phyloP scores from a whole-genome alignment of 2,113 vertebrate genomes.

The Erythrolamprus reginae region DNA sequence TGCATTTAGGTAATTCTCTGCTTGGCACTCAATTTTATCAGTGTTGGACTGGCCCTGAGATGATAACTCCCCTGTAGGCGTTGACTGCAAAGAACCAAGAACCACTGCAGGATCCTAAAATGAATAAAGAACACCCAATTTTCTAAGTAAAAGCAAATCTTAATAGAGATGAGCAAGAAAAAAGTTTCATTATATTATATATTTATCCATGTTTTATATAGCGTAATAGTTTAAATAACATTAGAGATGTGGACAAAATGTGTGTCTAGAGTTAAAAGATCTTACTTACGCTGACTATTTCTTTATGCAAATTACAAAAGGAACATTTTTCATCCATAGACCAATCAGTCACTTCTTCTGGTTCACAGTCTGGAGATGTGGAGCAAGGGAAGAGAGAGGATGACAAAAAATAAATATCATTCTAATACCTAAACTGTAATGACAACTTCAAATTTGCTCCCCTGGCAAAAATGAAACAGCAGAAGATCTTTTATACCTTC shows the following conservation, averaged over 20 bases:
- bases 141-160: slow-evolving; percentile 29
- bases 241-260: neutral
- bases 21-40: slow-evolving; percentile 93
- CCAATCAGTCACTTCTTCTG: slow-evolving; percentile 94
- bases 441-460: slow-evolving; percentile 7
- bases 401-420: slow-evolving; percentile 38
- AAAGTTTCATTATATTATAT: neutral
- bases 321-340: slow-evolving; percentile 90
- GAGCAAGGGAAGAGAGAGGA: neutral
- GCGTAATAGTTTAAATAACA: neutral
- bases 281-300: slow-evolving; percentile 90
- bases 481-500: neutral
- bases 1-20: slow-evolving; percentile 96
- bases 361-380: slow-evolving; percentile 90
- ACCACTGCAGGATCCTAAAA: slow-evolving; percentile 81
- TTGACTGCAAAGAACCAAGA: slow-evolving; percentile 85
- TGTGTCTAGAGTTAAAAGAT: slow-evolving; percentile 22
- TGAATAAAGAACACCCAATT: slow-evolving; percentile 41
- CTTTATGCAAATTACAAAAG: slow-evolving; percentile 94
- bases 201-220: neutral
- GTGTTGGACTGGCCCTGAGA: slow-evolving; percentile 89
- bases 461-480: neutral
- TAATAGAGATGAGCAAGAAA: neutral
- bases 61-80: slow-evolving; percentile 87
- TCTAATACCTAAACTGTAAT: neutral